These are phyloP conservation scores for Caenorhabditis imperialis DNA, from an alignment of 2,888 invertebrate genomes.

Conservation along the genomic window DNA sequence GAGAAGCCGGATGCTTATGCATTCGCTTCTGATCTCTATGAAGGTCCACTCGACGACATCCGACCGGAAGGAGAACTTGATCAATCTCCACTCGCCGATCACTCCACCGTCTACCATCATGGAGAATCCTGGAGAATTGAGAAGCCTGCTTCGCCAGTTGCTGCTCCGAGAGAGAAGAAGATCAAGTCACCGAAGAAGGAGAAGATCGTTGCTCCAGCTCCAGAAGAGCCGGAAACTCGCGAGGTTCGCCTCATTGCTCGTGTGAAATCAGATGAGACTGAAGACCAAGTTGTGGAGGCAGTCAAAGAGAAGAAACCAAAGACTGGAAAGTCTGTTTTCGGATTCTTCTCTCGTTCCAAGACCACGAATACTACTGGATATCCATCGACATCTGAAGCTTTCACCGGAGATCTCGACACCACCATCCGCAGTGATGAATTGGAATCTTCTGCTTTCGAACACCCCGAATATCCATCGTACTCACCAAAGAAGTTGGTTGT, in stretches of 20 bases:
- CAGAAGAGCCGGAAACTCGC: conserved; percentile 20
- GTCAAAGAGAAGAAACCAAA: conserved; percentile 17
- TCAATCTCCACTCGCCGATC: background rate
- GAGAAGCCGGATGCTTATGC: conserved; percentile 46
- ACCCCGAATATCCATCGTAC: conserved; percentile 11
- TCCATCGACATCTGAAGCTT: conserved; percentile 19
- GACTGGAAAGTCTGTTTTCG: conserved; percentile 19
- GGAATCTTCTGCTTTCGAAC: conserved; percentile 16
- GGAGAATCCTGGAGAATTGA: conserved; percentile 20
- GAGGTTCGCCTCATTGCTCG: conserved; percentile 42
- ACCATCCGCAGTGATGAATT: conserved; percentile 16
- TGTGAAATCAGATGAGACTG: conserved; percentile 22
- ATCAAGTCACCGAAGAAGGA: conserved; percentile 24
- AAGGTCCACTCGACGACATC: conserved; percentile 45
- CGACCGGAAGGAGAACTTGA: conserved; percentile 18
- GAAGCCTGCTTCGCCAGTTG: conserved; percentile 9
- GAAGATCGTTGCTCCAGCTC: background rate
- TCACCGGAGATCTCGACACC: conserved; percentile 34
- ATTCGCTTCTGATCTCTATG: conserved; percentile 28
- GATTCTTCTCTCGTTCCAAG: conserved; percentile 35
- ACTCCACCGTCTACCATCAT: conserved; percentile 29
- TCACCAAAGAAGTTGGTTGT: background rate
- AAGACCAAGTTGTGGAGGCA: conserved; percentile 1
- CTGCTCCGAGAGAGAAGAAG: conserved; percentile 19
- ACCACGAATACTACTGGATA: conserved; percentile 20